Percentiles rank a stretch among this genome's conserved stretches.
phyloP scores from a whole-genome alignment of 92 coral and sea anemone species.

The Blastomussa wellsi region DNA sequence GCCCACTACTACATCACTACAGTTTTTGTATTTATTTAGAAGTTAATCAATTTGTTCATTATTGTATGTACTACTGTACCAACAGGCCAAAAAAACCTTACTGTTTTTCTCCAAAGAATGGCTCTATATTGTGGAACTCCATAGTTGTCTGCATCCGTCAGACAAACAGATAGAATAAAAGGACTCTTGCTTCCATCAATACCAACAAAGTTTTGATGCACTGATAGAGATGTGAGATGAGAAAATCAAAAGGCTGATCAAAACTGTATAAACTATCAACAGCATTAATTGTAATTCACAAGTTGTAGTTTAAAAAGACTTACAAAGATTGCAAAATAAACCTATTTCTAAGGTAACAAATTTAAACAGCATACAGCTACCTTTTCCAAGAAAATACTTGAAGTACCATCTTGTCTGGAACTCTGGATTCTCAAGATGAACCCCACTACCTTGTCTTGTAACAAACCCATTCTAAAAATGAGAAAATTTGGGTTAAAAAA shows the following conservation, averaged over 20 bases:
- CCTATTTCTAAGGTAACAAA: too few species aligned
- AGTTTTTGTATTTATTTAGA: not conserved
- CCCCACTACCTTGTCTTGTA: constrained; percentile 89
- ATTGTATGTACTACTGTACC: too few species aligned
- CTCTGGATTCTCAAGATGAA: constrained; percentile 97
- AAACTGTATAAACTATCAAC: not conserved
- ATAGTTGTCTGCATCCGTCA: constrained; percentile 95
- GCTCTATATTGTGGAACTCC: constrained; percentile 95
- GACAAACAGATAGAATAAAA: constrained; percentile 85
- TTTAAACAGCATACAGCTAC: constrained; percentile 29
- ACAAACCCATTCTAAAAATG: constrained; percentile 66
- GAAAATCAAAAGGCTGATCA: not conserved
- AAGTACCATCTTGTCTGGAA: constrained; percentile 99
- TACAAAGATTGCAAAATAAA: too few species aligned
- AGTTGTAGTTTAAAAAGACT: not conserved
- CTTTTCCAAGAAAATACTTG: constrained; percentile 95
- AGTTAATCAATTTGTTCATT: not conserved
- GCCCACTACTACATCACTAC: not conserved
- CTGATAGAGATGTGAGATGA: constrained; percentile 34
- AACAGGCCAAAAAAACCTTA: constrained; percentile 5
- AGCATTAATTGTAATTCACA: not conserved
- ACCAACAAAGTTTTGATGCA: constrained; percentile 95
- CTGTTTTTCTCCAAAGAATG: constrained; percentile 91
- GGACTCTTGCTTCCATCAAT: constrained; percentile 86
- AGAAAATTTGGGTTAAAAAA: not conserved